These are phyloP conservation scores for Aromia moschata DNA, from an alignment of 2,888 invertebrate genomes.

Conservation along the genomic window DNA sequence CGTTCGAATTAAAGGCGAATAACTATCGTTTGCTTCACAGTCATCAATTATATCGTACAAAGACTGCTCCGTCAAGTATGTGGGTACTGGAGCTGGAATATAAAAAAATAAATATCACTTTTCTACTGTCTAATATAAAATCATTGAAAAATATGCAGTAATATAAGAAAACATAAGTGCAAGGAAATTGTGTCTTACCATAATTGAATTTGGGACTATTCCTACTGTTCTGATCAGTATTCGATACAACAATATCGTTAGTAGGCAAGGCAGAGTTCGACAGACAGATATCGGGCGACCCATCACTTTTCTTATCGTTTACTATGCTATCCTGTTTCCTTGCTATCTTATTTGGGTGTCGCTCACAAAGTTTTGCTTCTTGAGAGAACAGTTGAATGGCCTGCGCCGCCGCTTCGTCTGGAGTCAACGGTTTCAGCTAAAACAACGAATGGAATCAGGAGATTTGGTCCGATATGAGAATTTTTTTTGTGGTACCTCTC, in stretches of 20 bases:
- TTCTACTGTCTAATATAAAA: background rate
- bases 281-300: slow-evolving; percentile 28
- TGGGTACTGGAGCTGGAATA: slow-evolving; percentile 56
- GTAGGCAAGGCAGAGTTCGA: slow-evolving; percentile 43
- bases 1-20: slow-evolving; percentile 77
- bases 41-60: slow-evolving; percentile 78
- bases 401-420: slow-evolving; percentile 90
- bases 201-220: slow-evolving; percentile 41
- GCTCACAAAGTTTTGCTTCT: slow-evolving; percentile 86
- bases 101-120: background rate
- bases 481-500: slow-evolving; percentile 69
- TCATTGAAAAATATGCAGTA: too few species aligned
- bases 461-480: background rate
- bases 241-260: slow-evolving; percentile 51
- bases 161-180: too few species aligned
- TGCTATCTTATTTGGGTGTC: slow-evolving; percentile 76
- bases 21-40: slow-evolving; percentile 75
- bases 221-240: slow-evolving; percentile 49
- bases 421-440: slow-evolving; percentile 76
- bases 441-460: slow-evolving; percentile 25
- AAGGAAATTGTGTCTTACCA: too few species aligned
- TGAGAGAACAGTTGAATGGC: slow-evolving; percentile 87
- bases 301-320: slow-evolving; percentile 34
- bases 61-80: slow-evolving; percentile 78
- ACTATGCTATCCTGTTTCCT: slow-evolving; percentile 63